A percentile compares a stretch with the other conserved stretches of the same genome.
These are phyloP conservation scores for Wasmannia auropunctata DNA, from an alignment of 1,140 invertebrate genomes.

Conservation along the genomic window DNA sequence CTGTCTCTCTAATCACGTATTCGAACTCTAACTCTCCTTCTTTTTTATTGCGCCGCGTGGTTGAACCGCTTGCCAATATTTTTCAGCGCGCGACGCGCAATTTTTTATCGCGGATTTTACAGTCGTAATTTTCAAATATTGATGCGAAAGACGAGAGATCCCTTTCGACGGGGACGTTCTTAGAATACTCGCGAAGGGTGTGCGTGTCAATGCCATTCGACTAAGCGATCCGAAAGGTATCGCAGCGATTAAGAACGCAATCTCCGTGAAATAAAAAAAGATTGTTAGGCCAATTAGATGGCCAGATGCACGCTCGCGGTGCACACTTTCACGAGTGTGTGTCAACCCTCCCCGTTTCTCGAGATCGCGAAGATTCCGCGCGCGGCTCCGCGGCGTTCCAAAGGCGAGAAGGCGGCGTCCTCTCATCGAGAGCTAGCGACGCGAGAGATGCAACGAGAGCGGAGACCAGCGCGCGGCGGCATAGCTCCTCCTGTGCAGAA, in stretches of 20 bases:
- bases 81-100: background rate
- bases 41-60: background rate
- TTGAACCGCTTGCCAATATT: background rate
- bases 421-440: background rate
- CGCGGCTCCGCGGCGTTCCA: background rate
- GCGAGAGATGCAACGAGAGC: constrained; percentile 12
- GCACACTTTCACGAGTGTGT: background rate
- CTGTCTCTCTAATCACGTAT: background rate
- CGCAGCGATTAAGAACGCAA: background rate
- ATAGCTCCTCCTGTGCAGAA: constrained; percentile 33
- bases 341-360: background rate
- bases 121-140: background rate
- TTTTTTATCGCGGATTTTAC: background rate
- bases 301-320: background rate
- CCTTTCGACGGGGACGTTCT: background rate
- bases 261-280: background rate
- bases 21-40: background rate
- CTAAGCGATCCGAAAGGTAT: background rate
- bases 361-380: background rate
- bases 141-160: background rate
- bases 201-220: background rate
- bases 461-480: too few relatives aligned
- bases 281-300: background rate
- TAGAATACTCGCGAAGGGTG: background rate
- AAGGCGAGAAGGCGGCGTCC: background rate